Percentiles rank a stretch among this genome's conserved stretches.
These are phyloP conservation scores for Parnassius mnemosyne DNA, from an alignment of 2,888 invertebrate genomes.

Conservation along the genomic window DNA sequence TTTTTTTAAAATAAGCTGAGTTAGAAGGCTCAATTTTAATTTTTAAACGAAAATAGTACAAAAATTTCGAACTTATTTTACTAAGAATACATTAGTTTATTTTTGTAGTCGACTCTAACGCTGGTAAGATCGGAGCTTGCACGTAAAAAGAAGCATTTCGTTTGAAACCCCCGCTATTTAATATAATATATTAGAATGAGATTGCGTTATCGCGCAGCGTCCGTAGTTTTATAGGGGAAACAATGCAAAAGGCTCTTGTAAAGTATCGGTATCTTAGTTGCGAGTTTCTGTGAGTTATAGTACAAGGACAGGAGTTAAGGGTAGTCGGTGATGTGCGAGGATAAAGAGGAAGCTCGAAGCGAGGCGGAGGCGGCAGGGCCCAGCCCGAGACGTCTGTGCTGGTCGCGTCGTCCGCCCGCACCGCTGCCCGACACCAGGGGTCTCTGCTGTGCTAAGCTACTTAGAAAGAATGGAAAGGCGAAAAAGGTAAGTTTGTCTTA, in stretches of 20 bases:
- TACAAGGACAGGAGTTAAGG: conserved; percentile 48
- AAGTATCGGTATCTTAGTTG: conserved; percentile 74
- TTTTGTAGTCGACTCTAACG: conserved; percentile 38
- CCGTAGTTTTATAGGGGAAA: conserved; percentile 61
- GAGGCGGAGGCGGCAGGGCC: conserved; percentile 54
- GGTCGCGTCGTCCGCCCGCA: conserved; percentile 69
- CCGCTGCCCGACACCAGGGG: conserved; percentile 86
- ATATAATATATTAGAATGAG: conserved; percentile 58
- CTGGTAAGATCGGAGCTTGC: conserved; percentile 20
- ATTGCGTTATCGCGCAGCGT: conserved; percentile 58
- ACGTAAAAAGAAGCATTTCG: conserved; percentile 40
- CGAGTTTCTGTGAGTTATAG: conserved; percentile 55
- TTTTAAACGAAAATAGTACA: conserved; percentile 58
- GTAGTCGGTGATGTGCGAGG: conserved; percentile 67
- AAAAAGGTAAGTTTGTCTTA: conserved; percentile 82
- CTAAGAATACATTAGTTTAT: conserved; percentile 41
- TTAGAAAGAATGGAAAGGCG: conserved; percentile 89
- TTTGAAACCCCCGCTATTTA: conserved; percentile 51
- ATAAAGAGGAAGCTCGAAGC: conserved; percentile 70
- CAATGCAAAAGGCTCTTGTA: conserved; percentile 73
- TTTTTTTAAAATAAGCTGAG: conserved; percentile 54
- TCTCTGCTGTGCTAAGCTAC: conserved; percentile 89
- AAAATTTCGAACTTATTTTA: conserved; percentile 68
- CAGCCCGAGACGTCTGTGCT: conserved; percentile 66
- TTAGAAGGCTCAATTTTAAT: conserved; percentile 38